A percentile compares a stretch with the other conserved stretches of the same genome.
These are phyloP conservation scores for Actenoides lindsayi DNA, from an alignment of 2,113 vertebrate species.

Conservation along the genomic window DNA sequence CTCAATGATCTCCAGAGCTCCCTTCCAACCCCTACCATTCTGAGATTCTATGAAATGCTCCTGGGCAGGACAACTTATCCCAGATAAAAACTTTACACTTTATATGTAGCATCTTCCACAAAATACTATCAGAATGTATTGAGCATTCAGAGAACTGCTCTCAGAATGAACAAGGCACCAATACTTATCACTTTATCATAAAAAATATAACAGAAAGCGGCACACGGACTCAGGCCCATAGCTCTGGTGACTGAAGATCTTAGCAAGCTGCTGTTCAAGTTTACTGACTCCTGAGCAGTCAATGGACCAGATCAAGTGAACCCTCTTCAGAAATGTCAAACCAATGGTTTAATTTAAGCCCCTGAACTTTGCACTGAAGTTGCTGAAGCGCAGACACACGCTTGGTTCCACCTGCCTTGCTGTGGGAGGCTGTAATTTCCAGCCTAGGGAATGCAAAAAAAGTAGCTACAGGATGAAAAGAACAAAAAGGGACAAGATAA, in stretches of 20 bases:
- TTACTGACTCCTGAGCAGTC: neutral
- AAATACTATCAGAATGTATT: neutral
- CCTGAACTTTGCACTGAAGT: neutral
- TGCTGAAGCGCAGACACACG: neutral
- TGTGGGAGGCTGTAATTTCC: constrained; percentile 30
- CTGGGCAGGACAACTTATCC: neutral
- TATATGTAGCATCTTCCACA: neutral
- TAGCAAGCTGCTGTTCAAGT: neutral
- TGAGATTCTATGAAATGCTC: neutral
- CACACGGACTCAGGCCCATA: neutral
- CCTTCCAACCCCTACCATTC: no score
- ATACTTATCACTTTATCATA: neutral
- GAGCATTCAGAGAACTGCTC: neutral
- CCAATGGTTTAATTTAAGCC: neutral
- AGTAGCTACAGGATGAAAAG: neutral
- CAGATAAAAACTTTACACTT: neutral
- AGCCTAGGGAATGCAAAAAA: neutral
- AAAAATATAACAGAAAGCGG: neutral
- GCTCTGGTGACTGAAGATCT: neutral
- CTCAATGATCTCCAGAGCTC: neutral
- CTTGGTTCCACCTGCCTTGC: neutral
- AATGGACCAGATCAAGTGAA: neutral
- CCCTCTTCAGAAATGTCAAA: constrained; percentile 31
- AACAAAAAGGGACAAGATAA: neutral
- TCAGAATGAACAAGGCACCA: neutral